Percentiles rank a stretch among this genome's conserved stretches.
Conservation (phyloP, 2,888 invertebrate genomes). For the Prenolepis imparis region DNA sequence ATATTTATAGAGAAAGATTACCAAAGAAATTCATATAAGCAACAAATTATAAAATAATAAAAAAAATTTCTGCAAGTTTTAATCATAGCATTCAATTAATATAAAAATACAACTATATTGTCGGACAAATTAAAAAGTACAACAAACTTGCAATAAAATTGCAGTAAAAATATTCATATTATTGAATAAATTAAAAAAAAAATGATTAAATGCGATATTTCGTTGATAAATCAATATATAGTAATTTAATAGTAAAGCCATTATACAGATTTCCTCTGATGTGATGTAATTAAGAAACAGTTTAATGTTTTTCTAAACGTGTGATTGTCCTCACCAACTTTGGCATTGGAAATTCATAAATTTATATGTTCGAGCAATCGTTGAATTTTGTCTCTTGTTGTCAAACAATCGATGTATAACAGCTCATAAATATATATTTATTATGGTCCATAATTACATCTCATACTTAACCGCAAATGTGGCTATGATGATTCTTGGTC, state of each 20-base stretch:
- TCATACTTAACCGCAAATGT: neutral
- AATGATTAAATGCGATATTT: neutral
- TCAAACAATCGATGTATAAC: neutral
- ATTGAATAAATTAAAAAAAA: constrained; percentile 11
- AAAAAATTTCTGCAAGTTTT: constrained; percentile 1
- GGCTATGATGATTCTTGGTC: neutral
- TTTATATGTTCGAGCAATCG: neutral
- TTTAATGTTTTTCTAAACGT: neutral
- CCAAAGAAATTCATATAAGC: neutral
- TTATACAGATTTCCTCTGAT: neutral
- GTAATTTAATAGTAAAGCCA: neutral
- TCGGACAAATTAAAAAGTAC: neutral
- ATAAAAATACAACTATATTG: neutral
- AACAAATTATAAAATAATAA: neutral
- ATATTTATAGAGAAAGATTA: neutral
- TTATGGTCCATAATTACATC: neutral
- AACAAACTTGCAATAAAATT: neutral
- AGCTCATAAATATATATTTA: neutral
- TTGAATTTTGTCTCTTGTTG: neutral
- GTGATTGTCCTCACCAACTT: neutral
- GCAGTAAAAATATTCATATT: neutral
- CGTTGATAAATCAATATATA: neutral
- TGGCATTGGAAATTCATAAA: neutral
- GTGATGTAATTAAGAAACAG: neutral
- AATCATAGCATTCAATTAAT: neutral